Percentiles rank a stretch among this genome's conserved stretches.
Conservation (phyloP, 1,140 invertebrate species). For the Laupala kohalensis region DNA sequence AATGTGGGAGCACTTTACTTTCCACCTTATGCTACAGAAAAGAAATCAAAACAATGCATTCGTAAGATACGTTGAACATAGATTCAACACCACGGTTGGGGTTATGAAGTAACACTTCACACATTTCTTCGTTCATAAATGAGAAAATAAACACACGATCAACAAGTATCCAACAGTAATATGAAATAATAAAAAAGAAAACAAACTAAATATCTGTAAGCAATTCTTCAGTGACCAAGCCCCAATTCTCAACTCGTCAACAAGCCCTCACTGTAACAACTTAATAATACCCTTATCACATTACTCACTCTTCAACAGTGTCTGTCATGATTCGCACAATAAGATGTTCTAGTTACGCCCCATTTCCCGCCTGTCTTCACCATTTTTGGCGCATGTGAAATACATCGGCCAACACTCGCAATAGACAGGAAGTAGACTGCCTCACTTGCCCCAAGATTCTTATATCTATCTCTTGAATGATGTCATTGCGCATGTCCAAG, state of each 20-base stretch:
- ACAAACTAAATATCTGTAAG: neutral
- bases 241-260: slow-evolving; percentile 5
- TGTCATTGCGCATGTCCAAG: slow-evolving; percentile 12
- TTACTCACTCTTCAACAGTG: slow-evolving; percentile 59
- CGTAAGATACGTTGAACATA: neutral
- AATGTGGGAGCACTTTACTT: no score
- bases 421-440: slow-evolving; percentile 13
- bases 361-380: slow-evolving; percentile 51
- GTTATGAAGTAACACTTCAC: neutral
- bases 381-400: slow-evolving; percentile 49
- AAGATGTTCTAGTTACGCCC: slow-evolving; percentile 52
- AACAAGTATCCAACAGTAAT: neutral
- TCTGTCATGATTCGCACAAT: slow-evolving; percentile 59
- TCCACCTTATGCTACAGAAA: no score
- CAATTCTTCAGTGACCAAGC: slow-evolving; percentile 7
- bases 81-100: neutral
- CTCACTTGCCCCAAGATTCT: neutral
- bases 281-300: neutral
- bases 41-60: neutral
- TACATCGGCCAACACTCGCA: slow-evolving; percentile 33
- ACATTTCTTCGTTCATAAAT: neutral
- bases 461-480: slow-evolving; percentile 7
- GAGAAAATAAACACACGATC: neutral
- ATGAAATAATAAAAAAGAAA: neutral
- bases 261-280: neutral